phyloP scores from a whole-genome alignment of 1,140 invertebrate genomes.

The Pollicipes pollicipes region DNA sequence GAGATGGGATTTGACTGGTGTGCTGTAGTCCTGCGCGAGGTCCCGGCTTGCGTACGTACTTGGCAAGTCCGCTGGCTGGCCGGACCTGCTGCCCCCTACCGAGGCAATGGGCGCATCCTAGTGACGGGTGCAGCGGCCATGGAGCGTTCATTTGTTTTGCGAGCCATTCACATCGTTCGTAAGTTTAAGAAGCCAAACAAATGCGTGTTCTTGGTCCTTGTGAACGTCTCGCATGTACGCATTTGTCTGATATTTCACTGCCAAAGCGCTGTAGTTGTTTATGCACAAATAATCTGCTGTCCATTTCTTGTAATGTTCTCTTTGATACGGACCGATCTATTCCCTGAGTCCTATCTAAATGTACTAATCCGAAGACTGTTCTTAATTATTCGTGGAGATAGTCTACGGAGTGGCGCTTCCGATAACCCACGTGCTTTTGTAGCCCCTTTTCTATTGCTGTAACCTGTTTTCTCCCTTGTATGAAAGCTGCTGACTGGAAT shows the following conservation, averaged over 20 bases:
- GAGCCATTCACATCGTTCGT: too few relatives aligned
- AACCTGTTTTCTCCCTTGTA: too few relatives aligned
- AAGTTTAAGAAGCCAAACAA: too few relatives aligned
- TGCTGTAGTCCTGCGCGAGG: not conserved
- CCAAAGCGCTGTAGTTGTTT: not conserved
- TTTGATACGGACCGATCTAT: not conserved
- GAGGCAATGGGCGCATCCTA: conserved; percentile 7
- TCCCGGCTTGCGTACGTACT: not conserved
- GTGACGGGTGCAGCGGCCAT: not conserved
- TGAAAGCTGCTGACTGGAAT: not conserved
- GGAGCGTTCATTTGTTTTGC: not conserved
- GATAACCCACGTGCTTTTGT: too few relatives aligned
- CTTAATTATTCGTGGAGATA: not conserved
- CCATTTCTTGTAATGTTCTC: not conserved
- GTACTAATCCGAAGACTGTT: not conserved
- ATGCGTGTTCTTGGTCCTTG: not conserved
- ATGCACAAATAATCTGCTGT: not conserved
- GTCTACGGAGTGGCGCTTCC: too few relatives aligned
- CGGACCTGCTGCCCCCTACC: not conserved
- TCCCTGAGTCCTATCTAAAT: not conserved
- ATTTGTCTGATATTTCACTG: not conserved
- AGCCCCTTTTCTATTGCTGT: too few relatives aligned
- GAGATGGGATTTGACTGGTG: conserved; percentile 1
- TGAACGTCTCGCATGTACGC: not conserved
- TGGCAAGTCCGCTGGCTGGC: not conserved